Percentiles rank a stretch among this genome's conserved stretches.
These are phyloP conservation scores for Laspeyria flexula DNA, from an alignment of 2,888 invertebrate species.

Conservation along the genomic window DNA sequence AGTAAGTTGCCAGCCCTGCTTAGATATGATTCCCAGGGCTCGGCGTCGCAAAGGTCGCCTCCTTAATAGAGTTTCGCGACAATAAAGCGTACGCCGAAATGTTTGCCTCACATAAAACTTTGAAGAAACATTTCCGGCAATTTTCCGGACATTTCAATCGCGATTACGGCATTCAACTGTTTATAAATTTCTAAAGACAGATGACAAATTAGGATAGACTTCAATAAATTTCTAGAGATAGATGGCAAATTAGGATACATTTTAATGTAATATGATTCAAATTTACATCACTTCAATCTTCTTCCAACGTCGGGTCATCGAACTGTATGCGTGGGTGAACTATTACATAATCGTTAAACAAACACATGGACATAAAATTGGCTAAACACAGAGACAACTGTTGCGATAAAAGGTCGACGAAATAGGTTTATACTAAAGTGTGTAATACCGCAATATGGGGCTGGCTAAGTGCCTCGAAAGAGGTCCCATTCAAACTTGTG, in stretches of 20 bases:
- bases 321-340: conserved; percentile 31
- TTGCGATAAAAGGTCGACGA: conserved; percentile 17
- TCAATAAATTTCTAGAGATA: too few species aligned
- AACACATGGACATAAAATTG: conserved; percentile 21
- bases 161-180: conserved; percentile 7
- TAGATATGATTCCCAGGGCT: conserved; percentile 23
- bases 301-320: conserved; percentile 34
- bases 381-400: conserved; percentile 22
- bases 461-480: conserved; percentile 35
- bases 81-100: conserved; percentile 41
- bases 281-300: conserved; percentile 12
- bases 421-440: conserved; percentile 19
- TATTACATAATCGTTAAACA: conserved; percentile 34
- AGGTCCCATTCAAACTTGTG: conserved; percentile 24
- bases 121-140: conserved; percentile 18
- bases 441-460: conserved; percentile 28
- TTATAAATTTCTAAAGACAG: too few species aligned
- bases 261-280: conserved; percentile 6
- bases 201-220: background rate
- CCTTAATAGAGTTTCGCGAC: conserved; percentile 48
- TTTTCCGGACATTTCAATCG: conserved; percentile 27
- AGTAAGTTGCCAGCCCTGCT: conserved; percentile 26
- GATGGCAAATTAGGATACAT: conserved; percentile 4
- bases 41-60: conserved; percentile 46
- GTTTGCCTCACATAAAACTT: conserved; percentile 24